Conservation (phyloP, 2,888 invertebrate genomes). For the Drosophila quasianomalipes region DNA sequence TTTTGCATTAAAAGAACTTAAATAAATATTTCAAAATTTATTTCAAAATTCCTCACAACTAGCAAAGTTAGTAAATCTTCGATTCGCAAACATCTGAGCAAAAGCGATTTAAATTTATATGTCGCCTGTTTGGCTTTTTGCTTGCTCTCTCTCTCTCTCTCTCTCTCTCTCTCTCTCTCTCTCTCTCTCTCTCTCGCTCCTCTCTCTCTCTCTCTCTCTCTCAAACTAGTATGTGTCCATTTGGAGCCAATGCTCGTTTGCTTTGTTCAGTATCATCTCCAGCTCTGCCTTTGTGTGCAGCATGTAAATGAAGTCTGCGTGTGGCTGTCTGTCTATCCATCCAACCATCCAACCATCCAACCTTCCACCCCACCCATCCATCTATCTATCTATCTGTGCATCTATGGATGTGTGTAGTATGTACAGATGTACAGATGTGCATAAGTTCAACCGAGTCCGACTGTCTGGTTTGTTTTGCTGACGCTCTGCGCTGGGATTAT, state of each 20-base stretch:
- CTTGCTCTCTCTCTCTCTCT: background rate
- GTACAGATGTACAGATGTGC: background rate
- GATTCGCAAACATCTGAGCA: constrained; percentile 8
- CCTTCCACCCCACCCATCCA: constrained; percentile 21
- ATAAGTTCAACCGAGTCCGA: constrained; percentile 34
- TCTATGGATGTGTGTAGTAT: background rate
- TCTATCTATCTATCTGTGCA: constrained; percentile 7
- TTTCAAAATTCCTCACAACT: background rate
- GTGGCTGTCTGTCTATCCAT: constrained; percentile 19
- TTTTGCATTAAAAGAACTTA: no score
- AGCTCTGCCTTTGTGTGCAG: constrained; percentile 32
- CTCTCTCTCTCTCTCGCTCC: background rate
- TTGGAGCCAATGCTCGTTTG: constrained; percentile 17
- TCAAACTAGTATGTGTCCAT: background rate
- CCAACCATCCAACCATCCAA: constrained; percentile 15
- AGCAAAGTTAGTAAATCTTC: background rate
- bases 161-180: background rate
- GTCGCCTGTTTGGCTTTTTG: constrained; percentile 20
- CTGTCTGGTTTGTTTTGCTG: constrained; percentile 33
- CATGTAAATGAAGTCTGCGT: constrained; percentile 52
- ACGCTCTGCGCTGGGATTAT: constrained; percentile 48
- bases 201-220: background rate
- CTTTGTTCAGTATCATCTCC: constrained; percentile 2
- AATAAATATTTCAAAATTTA: background rate
- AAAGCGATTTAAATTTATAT: constrained; percentile 30